Base-by-base conservation (phyloP, 1,140 invertebrate genomes). In the Zaprionus capensis region DNA sequence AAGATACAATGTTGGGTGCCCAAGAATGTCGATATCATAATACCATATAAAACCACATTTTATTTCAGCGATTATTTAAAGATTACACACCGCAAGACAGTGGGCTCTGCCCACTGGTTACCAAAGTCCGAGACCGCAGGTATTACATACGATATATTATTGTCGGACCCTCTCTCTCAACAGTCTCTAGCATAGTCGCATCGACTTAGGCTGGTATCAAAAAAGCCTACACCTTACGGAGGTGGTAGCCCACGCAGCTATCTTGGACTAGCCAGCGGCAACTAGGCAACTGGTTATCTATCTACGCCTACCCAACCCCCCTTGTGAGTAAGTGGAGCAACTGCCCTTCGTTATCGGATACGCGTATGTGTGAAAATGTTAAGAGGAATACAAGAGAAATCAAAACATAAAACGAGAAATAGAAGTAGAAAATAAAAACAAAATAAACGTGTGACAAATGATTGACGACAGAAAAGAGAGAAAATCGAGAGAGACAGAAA, bases 321-420 rank as follows among this genome's bases (percentile, higher is more conserved):
- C 53, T 20, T 36, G 53, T 26, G 20, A 46, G 38, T 72, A 82
- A 79, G 20, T 84, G 66, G 82, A 86, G 76, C 80, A 82, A 78
- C 75, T 78, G 83, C 78, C 84, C 83, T 87, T 88, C 62, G 73
- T 88, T 87, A 87, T 87, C 85, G 20, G 20, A 51, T 51, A 51
- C 20, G 46, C 63, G 71, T 61, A 70, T 24, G 31, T 69, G 49
- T 56, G 73, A 53, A 34, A 46, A 68, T 46, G 36, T n/a, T 41
- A n/a, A 63, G 75, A 71, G 71, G 46, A 41, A 17, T 41, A 69
- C 46, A 24, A 62, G 31, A 53, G 31, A 53, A 76, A 79, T 34
- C 49, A 71, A 71, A 66, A 66, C 41, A 67, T 38, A 71, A 62
- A 57, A 67, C 9, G 34, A 57, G 17, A 65, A 53, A 57, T 51